phyloP scores from a whole-genome alignment of 2,113 vertebrate species.

The Nothocercus nigrocapillus region DNA sequence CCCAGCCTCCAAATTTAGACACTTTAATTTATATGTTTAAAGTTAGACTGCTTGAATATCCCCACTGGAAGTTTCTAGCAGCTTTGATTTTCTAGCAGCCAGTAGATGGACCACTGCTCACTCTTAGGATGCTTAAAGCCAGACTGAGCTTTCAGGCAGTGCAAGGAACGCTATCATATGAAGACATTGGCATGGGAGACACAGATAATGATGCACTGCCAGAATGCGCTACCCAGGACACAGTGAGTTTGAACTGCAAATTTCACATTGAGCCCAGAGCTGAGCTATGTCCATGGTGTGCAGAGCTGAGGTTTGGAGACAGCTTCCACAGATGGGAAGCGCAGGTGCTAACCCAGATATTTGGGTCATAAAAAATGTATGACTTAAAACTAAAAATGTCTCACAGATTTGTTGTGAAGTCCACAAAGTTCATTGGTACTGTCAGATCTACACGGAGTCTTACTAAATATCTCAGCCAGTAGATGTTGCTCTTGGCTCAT shows the following conservation, averaged over 20 bases:
- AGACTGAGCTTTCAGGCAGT: neutral
- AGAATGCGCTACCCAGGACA: neutral
- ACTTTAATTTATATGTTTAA: neutral
- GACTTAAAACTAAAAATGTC: neutral
- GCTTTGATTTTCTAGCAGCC: neutral
- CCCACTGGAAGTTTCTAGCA: neutral
- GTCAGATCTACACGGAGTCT: neutral
- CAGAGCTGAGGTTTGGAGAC: neutral
- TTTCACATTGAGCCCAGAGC: neutral
- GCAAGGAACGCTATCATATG: neutral
- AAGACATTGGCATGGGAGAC: neutral
- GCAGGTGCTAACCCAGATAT: neutral
- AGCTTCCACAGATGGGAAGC: neutral
- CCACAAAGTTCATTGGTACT: neutral
- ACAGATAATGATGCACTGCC: neutral
- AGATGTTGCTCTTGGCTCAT: constrained; percentile 63
- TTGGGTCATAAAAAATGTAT: neutral
- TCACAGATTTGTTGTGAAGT: neutral
- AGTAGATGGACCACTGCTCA: neutral
- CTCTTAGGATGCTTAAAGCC: neutral
- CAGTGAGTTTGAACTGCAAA: neutral
- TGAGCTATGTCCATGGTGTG: neutral
- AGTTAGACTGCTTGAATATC: neutral
- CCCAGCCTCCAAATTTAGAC: neutral
- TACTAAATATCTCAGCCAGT: constrained; percentile 35